A percentile compares a stretch with the other conserved stretches of the same genome.
Conservation (phyloP, 2,113 vertebrate species). For the Podarcis raffonei region DNA sequence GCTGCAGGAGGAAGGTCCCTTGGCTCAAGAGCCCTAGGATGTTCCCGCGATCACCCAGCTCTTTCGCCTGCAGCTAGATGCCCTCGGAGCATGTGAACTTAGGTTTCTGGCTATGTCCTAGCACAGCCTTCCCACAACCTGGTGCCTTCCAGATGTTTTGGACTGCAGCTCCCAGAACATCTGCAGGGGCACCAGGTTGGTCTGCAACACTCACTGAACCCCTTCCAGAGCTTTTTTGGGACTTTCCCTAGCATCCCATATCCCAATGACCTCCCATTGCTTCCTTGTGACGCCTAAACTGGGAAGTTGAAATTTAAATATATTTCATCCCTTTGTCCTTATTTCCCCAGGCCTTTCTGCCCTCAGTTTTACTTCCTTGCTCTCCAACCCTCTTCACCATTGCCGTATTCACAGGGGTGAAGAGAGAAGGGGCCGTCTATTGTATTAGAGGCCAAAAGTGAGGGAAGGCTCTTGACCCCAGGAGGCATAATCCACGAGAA, state of each 20-base stretch:
- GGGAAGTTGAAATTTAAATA: neutral
- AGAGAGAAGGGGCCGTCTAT: neutral
- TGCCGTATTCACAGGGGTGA: conserved; percentile 19
- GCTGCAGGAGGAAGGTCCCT: neutral
- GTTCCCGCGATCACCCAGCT: neutral
- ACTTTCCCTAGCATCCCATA: conserved; percentile 59
- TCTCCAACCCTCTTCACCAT: neutral
- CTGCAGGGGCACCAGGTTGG: too few relatives aligned
- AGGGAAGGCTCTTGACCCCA: conserved; percentile 8
- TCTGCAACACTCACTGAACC: neutral
- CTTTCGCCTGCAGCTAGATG: neutral
- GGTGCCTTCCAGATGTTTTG: neutral
- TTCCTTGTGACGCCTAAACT: conserved; percentile 1
- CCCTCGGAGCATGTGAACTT: neutral
- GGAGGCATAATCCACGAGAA: neutral
- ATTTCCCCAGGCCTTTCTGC: neutral
- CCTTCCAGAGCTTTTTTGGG: neutral
- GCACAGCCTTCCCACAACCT: neutral
- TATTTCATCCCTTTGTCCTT: neutral
- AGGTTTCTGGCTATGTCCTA: neutral
- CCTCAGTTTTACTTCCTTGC: neutral
- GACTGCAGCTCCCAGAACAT: neutral
- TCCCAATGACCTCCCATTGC: conserved; percentile 55
- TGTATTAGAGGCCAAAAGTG: neutral
- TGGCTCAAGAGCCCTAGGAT: neutral